These are phyloP conservation scores for Heliconius congener DNA, from an alignment of 1,140 invertebrate species.

Conservation along the genomic window DNA sequence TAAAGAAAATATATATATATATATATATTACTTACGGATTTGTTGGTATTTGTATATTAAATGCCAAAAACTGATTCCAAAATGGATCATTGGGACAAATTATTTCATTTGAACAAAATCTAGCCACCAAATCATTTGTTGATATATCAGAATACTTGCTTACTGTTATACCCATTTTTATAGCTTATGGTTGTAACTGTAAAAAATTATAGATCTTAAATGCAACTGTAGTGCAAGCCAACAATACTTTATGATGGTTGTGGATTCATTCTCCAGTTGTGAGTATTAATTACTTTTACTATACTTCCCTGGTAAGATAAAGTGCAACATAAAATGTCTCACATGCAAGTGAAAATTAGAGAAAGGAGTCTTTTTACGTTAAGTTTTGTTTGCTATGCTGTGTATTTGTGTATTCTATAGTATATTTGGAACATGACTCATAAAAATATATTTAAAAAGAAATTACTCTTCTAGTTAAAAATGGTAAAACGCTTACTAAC, in stretches of 20 bases:
- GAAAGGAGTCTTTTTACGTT: too few species aligned
- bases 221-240: background rate
- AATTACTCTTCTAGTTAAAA: too few species aligned
- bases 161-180: slow-evolving; percentile 91
- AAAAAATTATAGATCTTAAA: slow-evolving; percentile 18
- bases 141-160: slow-evolving; percentile 91
- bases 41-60: slow-evolving; percentile 90
- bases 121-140: slow-evolving; percentile 90
- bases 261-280: too few species aligned
- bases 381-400: too few species aligned
- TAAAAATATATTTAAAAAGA: too few species aligned
- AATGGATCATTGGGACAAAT: slow-evolving; percentile 95
- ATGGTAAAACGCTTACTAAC: too few species aligned
- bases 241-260: background rate
- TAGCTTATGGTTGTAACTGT: slow-evolving; percentile 21
- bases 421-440: background rate
- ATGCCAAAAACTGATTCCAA: slow-evolving; percentile 89
- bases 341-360: too few species aligned
- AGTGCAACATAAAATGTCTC: too few species aligned
- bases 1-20: background rate
- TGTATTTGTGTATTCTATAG: too few species aligned
- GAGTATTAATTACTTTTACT: too few species aligned
- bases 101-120: slow-evolving; percentile 89
- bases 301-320: too few species aligned
- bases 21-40: slow-evolving; percentile 83